A percentile compares a stretch with the other conserved stretches of the same genome.
Conservation (phyloP, 2,797 vertebrate genomes). For the Ctenopoma multispine region DNA sequence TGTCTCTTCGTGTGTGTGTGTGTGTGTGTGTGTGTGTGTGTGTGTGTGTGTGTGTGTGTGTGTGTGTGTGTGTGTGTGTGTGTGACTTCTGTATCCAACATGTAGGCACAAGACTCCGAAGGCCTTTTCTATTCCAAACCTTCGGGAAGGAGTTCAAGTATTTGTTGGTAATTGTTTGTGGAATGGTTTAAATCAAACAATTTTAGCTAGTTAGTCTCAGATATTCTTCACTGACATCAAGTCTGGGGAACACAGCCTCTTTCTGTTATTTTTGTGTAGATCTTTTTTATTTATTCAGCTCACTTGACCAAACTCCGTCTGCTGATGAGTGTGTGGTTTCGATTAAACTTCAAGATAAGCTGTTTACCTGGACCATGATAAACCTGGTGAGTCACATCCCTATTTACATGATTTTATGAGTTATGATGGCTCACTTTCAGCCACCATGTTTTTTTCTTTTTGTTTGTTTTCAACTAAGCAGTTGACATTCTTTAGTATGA, state of each 20-base stretch:
- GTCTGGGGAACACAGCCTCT: too few relatives aligned
- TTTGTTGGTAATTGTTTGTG: neutral
- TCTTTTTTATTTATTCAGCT: too few relatives aligned
- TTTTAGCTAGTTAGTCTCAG: too few relatives aligned
- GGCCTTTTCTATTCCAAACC: neutral
- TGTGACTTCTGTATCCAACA: constrained; percentile 20
- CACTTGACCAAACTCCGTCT: too few relatives aligned
- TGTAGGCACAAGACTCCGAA: neutral
- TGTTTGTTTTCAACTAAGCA: neutral
- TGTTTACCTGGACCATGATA: neutral
- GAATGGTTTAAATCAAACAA: neutral
- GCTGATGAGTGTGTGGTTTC: too few relatives aligned
- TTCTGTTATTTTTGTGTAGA: too few relatives aligned
- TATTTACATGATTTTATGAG: neutral
- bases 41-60: constrained; percentile 33
- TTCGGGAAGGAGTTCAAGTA: neutral
- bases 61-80: constrained; percentile 34
- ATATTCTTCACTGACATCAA: too few relatives aligned
- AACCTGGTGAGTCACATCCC: neutral
- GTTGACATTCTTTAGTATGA: neutral
- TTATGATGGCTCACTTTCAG: too few relatives aligned
- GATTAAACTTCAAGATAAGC: neutral
- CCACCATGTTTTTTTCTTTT: neutral
- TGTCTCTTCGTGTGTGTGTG: constrained; percentile 55
- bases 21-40: constrained; percentile 33